phyloP scores from a whole-genome alignment of 2,113 vertebrate species.

The Rhinopomastus cyanomelas region DNA sequence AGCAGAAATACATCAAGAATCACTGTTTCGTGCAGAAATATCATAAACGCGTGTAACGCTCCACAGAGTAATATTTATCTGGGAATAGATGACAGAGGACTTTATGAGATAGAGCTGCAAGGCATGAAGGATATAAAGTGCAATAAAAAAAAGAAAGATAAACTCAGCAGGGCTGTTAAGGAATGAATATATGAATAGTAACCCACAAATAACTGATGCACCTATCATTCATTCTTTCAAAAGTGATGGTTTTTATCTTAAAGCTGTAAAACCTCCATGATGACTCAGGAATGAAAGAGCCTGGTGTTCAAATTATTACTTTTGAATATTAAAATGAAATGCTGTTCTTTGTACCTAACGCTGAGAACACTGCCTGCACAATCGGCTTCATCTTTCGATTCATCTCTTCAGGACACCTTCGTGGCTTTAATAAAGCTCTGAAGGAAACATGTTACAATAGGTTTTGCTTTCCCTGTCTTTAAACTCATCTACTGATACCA shows the following conservation, averaged over 20 bases:
- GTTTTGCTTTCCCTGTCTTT: neutral
- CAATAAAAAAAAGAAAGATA: constrained; percentile 28
- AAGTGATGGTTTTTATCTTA: neutral
- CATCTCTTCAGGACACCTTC: neutral
- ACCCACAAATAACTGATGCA: neutral
- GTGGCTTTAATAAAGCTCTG: neutral
- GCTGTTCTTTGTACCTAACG: neutral
- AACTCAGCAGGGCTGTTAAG: constrained; percentile 3
- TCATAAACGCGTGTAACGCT: constrained; percentile 35
- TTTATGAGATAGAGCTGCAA: constrained; percentile 40
- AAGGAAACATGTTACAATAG: neutral
- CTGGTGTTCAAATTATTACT: neutral
- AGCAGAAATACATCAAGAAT: constrained; percentile 42
- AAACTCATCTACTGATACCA: neutral
- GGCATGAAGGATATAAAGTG: constrained; percentile 35
- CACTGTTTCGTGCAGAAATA: constrained; percentile 35
- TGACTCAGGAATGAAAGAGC: neutral
- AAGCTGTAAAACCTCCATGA: neutral
- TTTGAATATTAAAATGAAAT: constrained; percentile 14
- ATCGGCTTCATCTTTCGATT: neutral
- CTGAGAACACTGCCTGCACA: neutral
- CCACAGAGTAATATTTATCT: constrained; percentile 43
- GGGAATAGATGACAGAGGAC: constrained; percentile 13
- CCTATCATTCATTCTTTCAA: neutral
- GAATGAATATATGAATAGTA: constrained; percentile 24